phyloP scores from a whole-genome alignment of 2,888 invertebrate genomes.

The Andrena haemorrhoa region DNA sequence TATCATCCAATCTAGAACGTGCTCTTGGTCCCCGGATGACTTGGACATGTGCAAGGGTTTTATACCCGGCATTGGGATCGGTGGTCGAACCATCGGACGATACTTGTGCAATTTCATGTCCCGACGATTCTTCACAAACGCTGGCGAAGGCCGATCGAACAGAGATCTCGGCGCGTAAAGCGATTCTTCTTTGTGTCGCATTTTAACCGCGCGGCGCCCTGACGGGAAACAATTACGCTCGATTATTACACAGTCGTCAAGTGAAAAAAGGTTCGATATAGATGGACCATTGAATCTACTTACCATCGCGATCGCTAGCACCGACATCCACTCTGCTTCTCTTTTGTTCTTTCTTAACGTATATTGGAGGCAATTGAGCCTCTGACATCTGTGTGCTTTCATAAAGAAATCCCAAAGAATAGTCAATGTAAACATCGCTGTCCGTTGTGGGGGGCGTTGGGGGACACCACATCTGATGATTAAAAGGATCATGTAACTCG shows the following conservation, averaged over 20 bases:
- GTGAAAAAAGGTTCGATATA: not conserved
- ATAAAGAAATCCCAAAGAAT: slow-evolving; percentile 94
- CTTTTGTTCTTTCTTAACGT: slow-evolving; percentile 91
- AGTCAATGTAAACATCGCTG: slow-evolving; percentile 96
- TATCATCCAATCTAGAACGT: slow-evolving; percentile 94
- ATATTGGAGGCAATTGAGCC: slow-evolving; percentile 91
- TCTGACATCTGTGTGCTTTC: slow-evolving; percentile 92
- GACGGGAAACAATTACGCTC: not conserved
- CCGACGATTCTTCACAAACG: slow-evolving; percentile 90
- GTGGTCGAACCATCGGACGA: slow-evolving; percentile 87
- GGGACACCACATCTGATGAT: slow-evolving; percentile 96
- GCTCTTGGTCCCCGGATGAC: slow-evolving; percentile 87
- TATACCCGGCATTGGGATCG: slow-evolving; percentile 85
- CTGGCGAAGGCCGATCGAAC: slow-evolving; percentile 92
- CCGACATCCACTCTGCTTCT: slow-evolving; percentile 89
- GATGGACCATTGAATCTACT: slow-evolving; percentile 18
- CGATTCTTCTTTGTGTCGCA: slow-evolving; percentile 89
- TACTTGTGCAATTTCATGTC: slow-evolving; percentile 92
- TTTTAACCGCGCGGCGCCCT: slow-evolving; percentile 87
- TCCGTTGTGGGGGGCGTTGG: slow-evolving; percentile 98
- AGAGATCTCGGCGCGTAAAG: slow-evolving; percentile 92
- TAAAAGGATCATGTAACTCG: slow-evolving; percentile 28
- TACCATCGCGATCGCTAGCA: slow-evolving; percentile 85
- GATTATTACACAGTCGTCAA: slow-evolving; percentile 18
- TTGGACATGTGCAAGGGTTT: slow-evolving; percentile 86